Evolutionary conservation across 2,888 invertebrate species (phyloP).

Genomic region (Chloroclystis v-ata): DNA sequence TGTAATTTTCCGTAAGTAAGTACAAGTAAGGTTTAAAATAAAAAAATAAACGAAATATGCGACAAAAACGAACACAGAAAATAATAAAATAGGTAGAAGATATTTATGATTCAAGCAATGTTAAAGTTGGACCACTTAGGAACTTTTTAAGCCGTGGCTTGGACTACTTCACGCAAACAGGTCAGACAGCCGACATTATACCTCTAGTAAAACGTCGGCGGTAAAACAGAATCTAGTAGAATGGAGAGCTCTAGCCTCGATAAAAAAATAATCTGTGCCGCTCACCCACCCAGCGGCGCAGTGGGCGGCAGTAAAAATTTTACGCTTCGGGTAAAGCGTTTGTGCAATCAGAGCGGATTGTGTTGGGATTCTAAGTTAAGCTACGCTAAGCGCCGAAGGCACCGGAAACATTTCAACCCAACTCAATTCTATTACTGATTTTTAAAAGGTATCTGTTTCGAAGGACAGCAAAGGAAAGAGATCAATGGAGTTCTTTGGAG

Average conservation of each 20-base stretch:
- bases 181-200: too few relatives aligned
- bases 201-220: too few relatives aligned
- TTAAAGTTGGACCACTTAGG: too few relatives aligned
- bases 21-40: too few relatives aligned
- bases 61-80: too few relatives aligned
- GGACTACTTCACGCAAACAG: too few relatives aligned
- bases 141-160: too few relatives aligned
- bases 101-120: too few relatives aligned
- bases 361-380: slow-evolving; percentile 57
- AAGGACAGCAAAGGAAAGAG: not conserved
- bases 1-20: too few relatives aligned
- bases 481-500: not conserved
- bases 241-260: slow-evolving; percentile 22
- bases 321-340: slow-evolving; percentile 58
- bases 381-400: slow-evolving; percentile 48
- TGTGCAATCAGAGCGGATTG: slow-evolving; percentile 71
- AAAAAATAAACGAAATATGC: too few relatives aligned
- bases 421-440: slow-evolving; percentile 49
- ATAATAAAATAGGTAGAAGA: too few relatives aligned
- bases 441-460: slow-evolving; percentile 33
- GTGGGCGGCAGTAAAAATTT: slow-evolving; percentile 55
- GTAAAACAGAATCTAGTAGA: slow-evolving; percentile 15
- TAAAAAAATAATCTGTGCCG: slow-evolving; percentile 34
- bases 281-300: slow-evolving; percentile 39
- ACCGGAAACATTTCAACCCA: slow-evolving; percentile 43